These are phyloP conservation scores for Eudorcas thomsonii DNA, from an alignment of 2,113 vertebrate genomes.

Conservation along the genomic window DNA sequence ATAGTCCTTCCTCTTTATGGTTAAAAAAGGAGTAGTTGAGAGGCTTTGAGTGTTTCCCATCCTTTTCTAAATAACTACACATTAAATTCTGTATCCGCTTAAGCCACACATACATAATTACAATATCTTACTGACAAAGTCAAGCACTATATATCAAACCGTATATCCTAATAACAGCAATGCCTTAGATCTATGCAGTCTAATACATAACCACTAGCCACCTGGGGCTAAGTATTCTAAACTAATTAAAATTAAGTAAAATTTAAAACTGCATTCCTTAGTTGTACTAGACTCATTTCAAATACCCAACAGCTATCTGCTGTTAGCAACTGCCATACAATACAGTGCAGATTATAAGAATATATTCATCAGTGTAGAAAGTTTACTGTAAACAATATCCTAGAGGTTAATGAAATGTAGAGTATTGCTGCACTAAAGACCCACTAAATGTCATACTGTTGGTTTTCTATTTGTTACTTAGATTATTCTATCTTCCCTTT, in stretches of 20 bases:
- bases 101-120: not conserved
- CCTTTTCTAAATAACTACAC: not conserved
- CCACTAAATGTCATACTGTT: not conserved
- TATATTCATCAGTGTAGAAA: not conserved
- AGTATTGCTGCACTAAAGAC: not conserved
- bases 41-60: not conserved
- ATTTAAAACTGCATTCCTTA: not conserved
- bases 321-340: not conserved
- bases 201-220: not conserved
- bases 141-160: not conserved
- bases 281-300: not conserved
- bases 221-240: not conserved
- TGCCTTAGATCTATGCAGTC: not conserved
- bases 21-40: not conserved
- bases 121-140: not conserved
- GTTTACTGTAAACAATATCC: not conserved
- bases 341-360: not conserved
- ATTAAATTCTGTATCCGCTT: not conserved
- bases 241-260: not conserved
- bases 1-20: not conserved
- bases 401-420: not conserved
- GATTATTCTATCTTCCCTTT: not conserved
- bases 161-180: not conserved
- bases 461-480: not conserved
- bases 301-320: not conserved